phyloP scores from a whole-genome alignment of 2,888 invertebrate genomes.

The Acleris literana region DNA sequence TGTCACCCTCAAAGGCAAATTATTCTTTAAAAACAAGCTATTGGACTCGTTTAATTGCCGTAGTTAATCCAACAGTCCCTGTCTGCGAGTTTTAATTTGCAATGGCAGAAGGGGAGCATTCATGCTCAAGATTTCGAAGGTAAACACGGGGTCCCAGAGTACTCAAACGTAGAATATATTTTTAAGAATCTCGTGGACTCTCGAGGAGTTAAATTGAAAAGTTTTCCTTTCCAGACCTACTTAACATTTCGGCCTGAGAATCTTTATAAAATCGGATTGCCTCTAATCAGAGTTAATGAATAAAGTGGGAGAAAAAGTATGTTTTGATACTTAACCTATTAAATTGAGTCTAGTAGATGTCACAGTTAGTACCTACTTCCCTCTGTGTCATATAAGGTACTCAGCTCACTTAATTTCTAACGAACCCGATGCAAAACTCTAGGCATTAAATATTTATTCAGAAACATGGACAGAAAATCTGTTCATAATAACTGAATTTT shows the following conservation, averaged over 20 bases:
- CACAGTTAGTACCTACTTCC: too few species aligned
- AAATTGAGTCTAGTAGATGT: too few species aligned
- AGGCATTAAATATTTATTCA: too few species aligned
- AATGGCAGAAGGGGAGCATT: conserved; percentile 14
- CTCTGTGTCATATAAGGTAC: too few species aligned
- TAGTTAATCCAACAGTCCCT: conserved; percentile 12
- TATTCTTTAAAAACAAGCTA: conserved; percentile 4
- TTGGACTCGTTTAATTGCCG: conserved; percentile 13
- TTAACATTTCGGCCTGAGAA: conserved; percentile 19
- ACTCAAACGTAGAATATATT: conserved; percentile 27
- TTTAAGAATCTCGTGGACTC: conserved; percentile 27
- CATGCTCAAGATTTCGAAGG: conserved; percentile 4
- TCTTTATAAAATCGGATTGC: conserved; percentile 7
- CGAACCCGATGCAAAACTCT: too few species aligned
- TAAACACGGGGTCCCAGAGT: conserved; percentile 21
- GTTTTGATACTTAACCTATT: conserved; percentile 2
- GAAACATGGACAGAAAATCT: too few species aligned
- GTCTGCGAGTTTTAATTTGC: conserved; percentile 26
- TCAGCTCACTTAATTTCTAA: too few species aligned
- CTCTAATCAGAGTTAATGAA: conserved; percentile 18
- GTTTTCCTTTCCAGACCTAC: conserved; percentile 26
- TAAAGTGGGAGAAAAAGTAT: conserved; percentile 1
- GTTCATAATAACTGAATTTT: not conserved
- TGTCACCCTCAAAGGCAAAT: too few species aligned
- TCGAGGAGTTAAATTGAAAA: conserved; percentile 35